Evolutionary conservation across 2,888 invertebrate species (phyloP), one percentile per base, ranked within the genome.

Genomic region (Encarsia formosa): DNA sequence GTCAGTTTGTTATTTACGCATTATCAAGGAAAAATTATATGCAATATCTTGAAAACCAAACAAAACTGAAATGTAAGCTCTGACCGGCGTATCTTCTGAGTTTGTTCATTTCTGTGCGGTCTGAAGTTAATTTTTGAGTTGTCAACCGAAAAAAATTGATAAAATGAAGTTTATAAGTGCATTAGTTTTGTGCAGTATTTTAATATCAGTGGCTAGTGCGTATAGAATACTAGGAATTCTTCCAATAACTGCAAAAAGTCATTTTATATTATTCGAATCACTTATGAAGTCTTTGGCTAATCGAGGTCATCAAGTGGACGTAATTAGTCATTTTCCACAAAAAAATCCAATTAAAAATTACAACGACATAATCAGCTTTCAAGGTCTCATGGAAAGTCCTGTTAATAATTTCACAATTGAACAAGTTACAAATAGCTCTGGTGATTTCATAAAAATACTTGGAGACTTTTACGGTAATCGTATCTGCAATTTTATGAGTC

Each of bases 231-330:
- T 79, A 22, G 75, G 71, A 0, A 63, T 76, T 0, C 77, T 75
- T 52, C 68, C 74, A 0, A 75, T 75, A 50, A 73, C 75, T 16
- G 75, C 71, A 2, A 74, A 65, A 51, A 78, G 78, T 42, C 79
- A 79, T 52, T 75, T 68, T 31, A 73, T 74, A 60, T 75, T 78
- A 68, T 71, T 73, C 49, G 70, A 66, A 32, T 63, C 75, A 0
- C 48, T 78, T 26, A 65, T 74, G 13, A 70, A 68, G 40, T 75
- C 72, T 40, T 68, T 79, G 2, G 65, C 76, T 1, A 60, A 65
- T 8, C 59, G 69, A 6, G 76, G 79, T 1, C 78, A 79, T 55
- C 74, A 75, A 52, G 73, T 78, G 6, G 69, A 69, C 22, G 65
- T 69, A 1, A 57, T 70, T 9, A 66, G 74, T 39, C 68, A 71